Percentiles rank a stretch among this genome's conserved stretches.
Evolutionary conservation across 2,113 vertebrate species (phyloP).

Genomic region (Todiramphus chloris): DNA sequence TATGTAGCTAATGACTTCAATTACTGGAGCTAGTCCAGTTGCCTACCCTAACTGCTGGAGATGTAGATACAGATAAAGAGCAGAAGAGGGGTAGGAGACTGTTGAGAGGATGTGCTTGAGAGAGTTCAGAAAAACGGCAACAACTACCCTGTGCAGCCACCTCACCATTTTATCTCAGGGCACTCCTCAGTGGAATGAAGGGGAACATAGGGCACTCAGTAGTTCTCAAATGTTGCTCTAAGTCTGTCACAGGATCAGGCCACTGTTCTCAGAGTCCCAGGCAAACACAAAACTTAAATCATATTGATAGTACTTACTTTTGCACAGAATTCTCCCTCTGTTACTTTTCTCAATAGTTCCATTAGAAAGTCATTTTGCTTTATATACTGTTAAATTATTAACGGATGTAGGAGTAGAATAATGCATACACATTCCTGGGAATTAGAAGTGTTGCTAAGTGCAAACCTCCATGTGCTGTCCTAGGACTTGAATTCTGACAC

Average conservation of each 20-base stretch:
- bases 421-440: background rate
- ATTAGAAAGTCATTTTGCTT: background rate
- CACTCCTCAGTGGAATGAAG: background rate
- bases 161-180: background rate
- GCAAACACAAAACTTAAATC: background rate
- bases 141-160: background rate
- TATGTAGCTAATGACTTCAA: background rate
- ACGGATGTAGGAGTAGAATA: conserved; percentile 24
- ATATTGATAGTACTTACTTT: conserved; percentile 2
- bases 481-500: background rate
- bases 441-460: background rate
- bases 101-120: background rate
- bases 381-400: background rate
- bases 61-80: background rate
- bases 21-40: background rate
- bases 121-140: background rate
- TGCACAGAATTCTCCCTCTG: conserved; percentile 18
- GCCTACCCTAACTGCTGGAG: background rate
- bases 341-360: background rate
- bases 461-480: background rate
- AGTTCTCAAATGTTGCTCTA: background rate
- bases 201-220: rapidly evolving
- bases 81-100: background rate
- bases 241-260: background rate
- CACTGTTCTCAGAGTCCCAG: background rate